These are phyloP conservation scores for Saimiri boliviensis DNA, from an alignment of 2,113 vertebrate genomes.

Conservation along the genomic window DNA sequence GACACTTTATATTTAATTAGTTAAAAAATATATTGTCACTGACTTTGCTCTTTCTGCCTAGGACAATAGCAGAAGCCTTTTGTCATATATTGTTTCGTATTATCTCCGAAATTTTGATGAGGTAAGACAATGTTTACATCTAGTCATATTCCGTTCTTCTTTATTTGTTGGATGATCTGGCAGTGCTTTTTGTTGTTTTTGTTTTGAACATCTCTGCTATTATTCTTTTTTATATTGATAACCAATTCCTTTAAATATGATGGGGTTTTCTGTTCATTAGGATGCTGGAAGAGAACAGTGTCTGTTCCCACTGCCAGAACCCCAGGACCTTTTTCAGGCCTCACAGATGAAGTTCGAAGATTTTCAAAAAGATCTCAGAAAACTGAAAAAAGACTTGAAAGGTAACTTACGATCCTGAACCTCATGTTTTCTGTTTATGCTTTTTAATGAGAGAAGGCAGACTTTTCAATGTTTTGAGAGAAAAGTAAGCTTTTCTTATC, in stretches of 20 bases:
- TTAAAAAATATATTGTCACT: not conserved
- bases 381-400: slow-evolving; percentile 94
- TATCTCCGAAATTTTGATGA: slow-evolving; percentile 96
- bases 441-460: not conserved
- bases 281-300: slow-evolving; percentile 95
- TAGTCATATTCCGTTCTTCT: slow-evolving; percentile 44
- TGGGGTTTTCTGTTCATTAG: slow-evolving; percentile 83
- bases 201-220: not conserved
- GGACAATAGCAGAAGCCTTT: slow-evolving; percentile 94
- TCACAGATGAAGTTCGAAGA: slow-evolving; percentile 99
- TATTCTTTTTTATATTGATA: not conserved
- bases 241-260: not conserved
- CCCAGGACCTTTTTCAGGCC: slow-evolving; percentile 97
- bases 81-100: slow-evolving; percentile 95
- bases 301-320: slow-evolving; percentile 95
- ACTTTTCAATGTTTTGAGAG: not conserved
- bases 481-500: not conserved
- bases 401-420: slow-evolving; percentile 83
- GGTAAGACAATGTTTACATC: slow-evolving; percentile 81
- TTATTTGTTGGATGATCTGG: fast-evolving
- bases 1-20: not conserved
- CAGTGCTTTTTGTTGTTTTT: not conserved
- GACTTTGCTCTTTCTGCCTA: slow-evolving; percentile 81
- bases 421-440: not conserved
- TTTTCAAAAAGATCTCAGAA: slow-evolving; percentile 95